Evolutionary conservation across 2,797 vertebrate genomes (phyloP).

Genomic region (Pipistrellus kuhlii): DNA sequence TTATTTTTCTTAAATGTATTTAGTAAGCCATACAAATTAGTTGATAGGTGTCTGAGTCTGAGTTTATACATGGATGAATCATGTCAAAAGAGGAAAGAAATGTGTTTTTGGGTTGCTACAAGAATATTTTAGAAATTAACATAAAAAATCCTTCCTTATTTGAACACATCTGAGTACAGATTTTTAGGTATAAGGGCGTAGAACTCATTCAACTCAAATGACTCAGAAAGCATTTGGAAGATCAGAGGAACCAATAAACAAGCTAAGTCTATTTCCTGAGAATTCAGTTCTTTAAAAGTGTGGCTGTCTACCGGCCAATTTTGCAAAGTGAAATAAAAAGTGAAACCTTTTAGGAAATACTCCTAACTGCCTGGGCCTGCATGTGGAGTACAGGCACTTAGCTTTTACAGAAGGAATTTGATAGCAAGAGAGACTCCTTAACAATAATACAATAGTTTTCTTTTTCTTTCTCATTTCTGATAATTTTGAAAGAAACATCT

Average conservation of each 20-base stretch:
- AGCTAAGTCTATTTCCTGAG: not conserved
- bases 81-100: not conserved
- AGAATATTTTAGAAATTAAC: slow-evolving; percentile 30
- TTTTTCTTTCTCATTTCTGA: slow-evolving; percentile 14
- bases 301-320: slow-evolving; percentile 38
- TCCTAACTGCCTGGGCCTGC: not conserved
- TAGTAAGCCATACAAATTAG: not conserved
- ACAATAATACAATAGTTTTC: not conserved
- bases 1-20: slow-evolving; percentile 10
- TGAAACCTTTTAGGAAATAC: slow-evolving; percentile 27
- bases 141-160: not conserved
- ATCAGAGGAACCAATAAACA: slow-evolving; percentile 10
- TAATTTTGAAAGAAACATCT: not conserved
- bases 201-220: not conserved
- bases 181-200: slow-evolving; percentile 50
- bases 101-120: not conserved
- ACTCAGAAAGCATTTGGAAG: slow-evolving; percentile 43
- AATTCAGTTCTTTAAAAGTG: not conserved
- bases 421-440: not conserved
- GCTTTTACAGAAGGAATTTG: slow-evolving; percentile 10
- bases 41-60: not conserved
- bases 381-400: not conserved
- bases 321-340: slow-evolving; percentile 4
- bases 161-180: slow-evolving; percentile 25
- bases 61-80: not conserved